Conservation (phyloP, 2,888 invertebrate genomes). For the Sipunculus nudus region DNA sequence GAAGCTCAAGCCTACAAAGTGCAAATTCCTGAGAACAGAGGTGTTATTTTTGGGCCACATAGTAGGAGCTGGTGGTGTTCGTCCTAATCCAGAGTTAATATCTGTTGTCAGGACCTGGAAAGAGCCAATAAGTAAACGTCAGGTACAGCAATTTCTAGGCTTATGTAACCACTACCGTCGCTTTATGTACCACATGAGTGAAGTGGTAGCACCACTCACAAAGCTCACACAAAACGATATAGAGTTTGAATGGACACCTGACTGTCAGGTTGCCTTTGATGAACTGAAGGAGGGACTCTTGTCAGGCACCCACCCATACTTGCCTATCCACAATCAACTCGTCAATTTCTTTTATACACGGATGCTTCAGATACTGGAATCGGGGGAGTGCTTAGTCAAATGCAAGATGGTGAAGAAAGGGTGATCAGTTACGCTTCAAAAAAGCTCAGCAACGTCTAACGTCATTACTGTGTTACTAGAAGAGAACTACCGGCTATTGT, state of each 20-base stretch:
- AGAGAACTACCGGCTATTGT: background rate
- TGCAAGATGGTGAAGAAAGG: background rate
- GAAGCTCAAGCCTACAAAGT: conserved; percentile 20
- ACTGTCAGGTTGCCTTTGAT: background rate
- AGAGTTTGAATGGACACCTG: background rate
- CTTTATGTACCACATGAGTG: background rate
- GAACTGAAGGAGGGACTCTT: conserved; percentile 5
- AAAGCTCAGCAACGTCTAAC: background rate
- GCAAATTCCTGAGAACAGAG: conserved; percentile 6
- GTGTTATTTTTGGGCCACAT: conserved; percentile 13
- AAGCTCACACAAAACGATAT: background rate
- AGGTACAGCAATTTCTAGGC: conserved; percentile 6
- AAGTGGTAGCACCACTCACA: background rate
- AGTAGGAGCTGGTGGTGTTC: conserved; percentile 7
- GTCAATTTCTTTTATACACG: background rate
- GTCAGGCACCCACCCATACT: conserved; percentile 24
- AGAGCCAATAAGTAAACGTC: background rate
- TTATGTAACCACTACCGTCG: conserved; percentile 1
- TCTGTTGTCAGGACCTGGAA: conserved; percentile 2
- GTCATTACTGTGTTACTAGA: background rate
- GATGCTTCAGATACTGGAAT: conserved; percentile 5
- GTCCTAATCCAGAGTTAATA: conserved; percentile 11
- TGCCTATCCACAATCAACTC: background rate
- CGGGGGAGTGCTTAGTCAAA: conserved; percentile 22
- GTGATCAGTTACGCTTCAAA: background rate